Base-by-base conservation (phyloP, 2,888 invertebrate species). In the Lepidocyrtoides sp. region DNA sequence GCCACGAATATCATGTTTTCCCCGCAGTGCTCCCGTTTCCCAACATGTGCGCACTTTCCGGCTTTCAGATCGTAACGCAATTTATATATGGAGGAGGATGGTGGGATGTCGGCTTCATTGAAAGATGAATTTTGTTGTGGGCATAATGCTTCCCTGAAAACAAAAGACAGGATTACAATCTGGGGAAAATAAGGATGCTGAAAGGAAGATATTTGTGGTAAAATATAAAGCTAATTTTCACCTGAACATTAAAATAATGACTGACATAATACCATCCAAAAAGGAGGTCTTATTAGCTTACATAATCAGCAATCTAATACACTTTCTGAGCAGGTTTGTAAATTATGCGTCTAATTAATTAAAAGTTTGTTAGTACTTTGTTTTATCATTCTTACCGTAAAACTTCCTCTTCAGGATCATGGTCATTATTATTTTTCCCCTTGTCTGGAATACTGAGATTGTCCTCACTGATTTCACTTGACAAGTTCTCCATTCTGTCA, bases 1-100 rank as follows among this genome's bases (percentile, higher is more conserved):
- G 89, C 89, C n/a, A 77, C 91, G 60, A 92, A 93, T 26, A 90
- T 69, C 93, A 93, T 93, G 29, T 93, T 93, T 14, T 51, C 23
- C 20, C 93, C 93, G 88, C 93, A 93, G 29, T 93, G 93, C 14
- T 29, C 92, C 26, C 57, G 17, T 12, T 48, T 41, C 5, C 92
- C 93, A 20, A 92, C 66, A 81, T 86, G 57, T 0, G 85, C 89
- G 79, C 93, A 93, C 57, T 90, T 88, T 32, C 92, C 92, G 23
- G 77, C 85, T 3, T 48, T 41, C 0, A 91, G 44, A 51, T 93
- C 93, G 66, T 92, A 93, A 8, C 92, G 90, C 0, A 91, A n/a
- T n/a, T n/a, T n/a, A n/a, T n/a, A n/a, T n/a, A n/a, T n/a, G n/a
- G n/a, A n/a, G n/a, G n/a, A n/a, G n/a, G n/a, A n/a, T n/a, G n/a